Evolutionary conservation across 2,113 vertebrate species (phyloP).

Genomic region (Megaptera novaeangliae): DNA sequence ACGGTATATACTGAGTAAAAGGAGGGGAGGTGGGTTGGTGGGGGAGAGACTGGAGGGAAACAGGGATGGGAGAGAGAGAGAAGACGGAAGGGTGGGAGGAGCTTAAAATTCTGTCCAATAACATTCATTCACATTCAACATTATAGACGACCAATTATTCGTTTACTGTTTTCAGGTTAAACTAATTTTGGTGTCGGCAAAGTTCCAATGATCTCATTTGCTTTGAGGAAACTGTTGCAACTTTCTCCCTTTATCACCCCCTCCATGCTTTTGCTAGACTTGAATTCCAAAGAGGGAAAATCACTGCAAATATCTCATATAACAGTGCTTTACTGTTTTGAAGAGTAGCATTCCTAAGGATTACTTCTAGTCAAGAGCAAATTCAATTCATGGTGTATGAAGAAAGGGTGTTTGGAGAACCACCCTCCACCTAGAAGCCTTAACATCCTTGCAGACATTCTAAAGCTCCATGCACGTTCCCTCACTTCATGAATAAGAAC

Average conservation of each 20-base stretch:
- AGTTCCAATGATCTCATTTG: background rate
- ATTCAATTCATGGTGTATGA: too few relatives aligned
- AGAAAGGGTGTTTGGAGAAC: background rate
- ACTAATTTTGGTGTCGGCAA: background rate
- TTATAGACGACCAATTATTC: rapidly evolving
- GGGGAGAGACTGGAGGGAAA: too few relatives aligned
- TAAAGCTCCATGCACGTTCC: background rate
- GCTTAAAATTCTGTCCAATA: background rate
- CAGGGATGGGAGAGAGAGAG: rapidly evolving
- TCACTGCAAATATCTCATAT: rapidly evolving
- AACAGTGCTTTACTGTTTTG: rapidly evolving
- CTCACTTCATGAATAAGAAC: background rate
- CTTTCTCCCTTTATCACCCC: background rate
- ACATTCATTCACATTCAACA: background rate
- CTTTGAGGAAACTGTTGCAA: background rate
- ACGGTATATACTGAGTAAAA: background rate
- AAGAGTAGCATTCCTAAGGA: background rate
- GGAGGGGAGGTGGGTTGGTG: background rate
- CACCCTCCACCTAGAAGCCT: background rate
- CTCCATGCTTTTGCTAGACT: background rate
- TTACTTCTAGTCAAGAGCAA: background rate
- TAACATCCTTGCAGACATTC: background rate
- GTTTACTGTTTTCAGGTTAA: background rate
- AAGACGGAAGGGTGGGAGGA: background rate
- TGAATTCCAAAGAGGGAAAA: background rate